A percentile compares a stretch with the other conserved stretches of the same genome.
These are phyloP conservation scores for Cochlearius cochlearius DNA, from an alignment of 2,113 vertebrate species.

Conservation along the genomic window DNA sequence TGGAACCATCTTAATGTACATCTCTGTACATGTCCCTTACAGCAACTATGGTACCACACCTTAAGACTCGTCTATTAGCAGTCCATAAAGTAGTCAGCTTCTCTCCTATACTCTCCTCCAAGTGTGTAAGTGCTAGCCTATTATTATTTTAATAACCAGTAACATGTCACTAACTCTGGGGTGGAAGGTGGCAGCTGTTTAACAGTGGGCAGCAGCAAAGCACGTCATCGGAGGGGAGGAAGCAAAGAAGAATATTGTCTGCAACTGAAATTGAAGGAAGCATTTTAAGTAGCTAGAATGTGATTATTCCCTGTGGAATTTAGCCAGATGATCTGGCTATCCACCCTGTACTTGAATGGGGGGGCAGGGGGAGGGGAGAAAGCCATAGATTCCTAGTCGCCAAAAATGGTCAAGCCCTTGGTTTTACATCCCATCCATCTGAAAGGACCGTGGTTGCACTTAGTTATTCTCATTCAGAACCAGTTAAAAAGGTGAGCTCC, in stretches of 20 bases:
- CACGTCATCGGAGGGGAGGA: accelerated
- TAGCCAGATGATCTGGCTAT: not conserved
- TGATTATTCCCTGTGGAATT: constrained; percentile 15
- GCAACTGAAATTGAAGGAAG: not conserved
- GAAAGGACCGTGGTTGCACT: not conserved
- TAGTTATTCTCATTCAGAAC: constrained; percentile 10
- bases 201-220: not conserved
- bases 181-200: not conserved
- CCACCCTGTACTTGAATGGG: not conserved
- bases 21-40: not conserved
- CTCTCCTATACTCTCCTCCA: not conserved
- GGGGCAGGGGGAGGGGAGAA: not conserved
- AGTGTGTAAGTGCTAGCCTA: not conserved
- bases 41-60: not conserved
- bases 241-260: not conserved
- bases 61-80: not conserved
- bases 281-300: not conserved
- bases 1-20: not conserved
- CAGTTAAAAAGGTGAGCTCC: constrained; percentile 51
- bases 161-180: not conserved
- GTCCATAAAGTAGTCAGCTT: not conserved
- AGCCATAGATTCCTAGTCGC: not conserved
- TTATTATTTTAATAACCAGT: not conserved
- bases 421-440: not conserved
- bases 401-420: not conserved